Evolutionary conservation across 2,888 invertebrate genomes (phyloP).

Genomic region (Galerucella nymphaeae): DNA sequence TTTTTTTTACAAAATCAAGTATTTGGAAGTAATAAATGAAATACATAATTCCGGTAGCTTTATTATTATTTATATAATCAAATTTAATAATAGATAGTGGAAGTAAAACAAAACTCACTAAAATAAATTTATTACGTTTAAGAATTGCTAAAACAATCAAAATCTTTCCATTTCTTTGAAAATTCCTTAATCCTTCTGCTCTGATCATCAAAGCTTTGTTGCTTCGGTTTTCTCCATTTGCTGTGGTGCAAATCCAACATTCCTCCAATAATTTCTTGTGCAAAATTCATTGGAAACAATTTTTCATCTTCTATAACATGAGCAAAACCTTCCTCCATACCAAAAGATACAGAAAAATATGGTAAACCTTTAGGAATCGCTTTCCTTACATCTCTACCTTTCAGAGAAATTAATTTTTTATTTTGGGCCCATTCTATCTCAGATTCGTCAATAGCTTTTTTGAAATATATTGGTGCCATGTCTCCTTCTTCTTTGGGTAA

Average conservation of each 20-base stretch:
- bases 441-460: conserved; percentile 96
- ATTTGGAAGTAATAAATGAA: not conserved
- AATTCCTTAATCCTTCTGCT: conserved; percentile 81
- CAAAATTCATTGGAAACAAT: conserved; percentile 89
- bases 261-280: conserved; percentile 95
- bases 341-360: conserved; percentile 96
- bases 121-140: conserved; percentile 15
- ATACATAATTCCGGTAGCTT: not conserved
- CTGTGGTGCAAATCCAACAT: conserved; percentile 90
- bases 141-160: conserved; percentile 64
- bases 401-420: conserved; percentile 85
- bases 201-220: conserved; percentile 80
- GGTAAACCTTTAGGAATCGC: conserved; percentile 93
- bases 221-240: conserved; percentile 85
- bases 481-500: conserved; percentile 85
- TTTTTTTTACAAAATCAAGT: not conserved
- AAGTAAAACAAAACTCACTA: not conserved
- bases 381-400: conserved; percentile 77
- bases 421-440: conserved; percentile 96
- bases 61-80: not conserved
- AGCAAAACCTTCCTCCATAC: conserved; percentile 90
- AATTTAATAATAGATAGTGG: too few relatives aligned
- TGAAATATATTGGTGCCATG: conserved; percentile 94
- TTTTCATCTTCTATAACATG: conserved; percentile 96
- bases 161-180: conserved; percentile 76